phyloP scores from a whole-genome alignment of 2,113 vertebrate species.

The Colaptes auratus region DNA sequence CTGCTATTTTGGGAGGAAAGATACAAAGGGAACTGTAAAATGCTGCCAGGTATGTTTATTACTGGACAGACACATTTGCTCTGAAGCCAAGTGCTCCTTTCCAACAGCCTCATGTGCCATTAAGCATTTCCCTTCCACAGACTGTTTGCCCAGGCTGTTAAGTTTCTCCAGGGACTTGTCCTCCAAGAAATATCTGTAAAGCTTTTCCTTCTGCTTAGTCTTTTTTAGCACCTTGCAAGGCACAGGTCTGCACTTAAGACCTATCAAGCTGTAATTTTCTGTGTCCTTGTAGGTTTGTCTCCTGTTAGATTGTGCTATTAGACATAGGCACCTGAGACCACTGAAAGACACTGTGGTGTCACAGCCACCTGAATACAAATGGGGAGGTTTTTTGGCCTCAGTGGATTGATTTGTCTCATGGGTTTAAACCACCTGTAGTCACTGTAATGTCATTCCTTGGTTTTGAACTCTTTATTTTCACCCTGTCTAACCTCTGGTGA shows the following conservation, averaged over 20 bases:
- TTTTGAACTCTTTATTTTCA: neutral
- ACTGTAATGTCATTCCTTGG: accelerated
- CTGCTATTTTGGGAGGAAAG: neutral
- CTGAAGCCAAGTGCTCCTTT: neutral
- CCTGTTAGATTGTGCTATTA: accelerated
- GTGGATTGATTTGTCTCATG: neutral
- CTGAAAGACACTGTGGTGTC: neutral
- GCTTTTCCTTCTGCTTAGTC: neutral
- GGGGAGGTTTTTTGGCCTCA: neutral
- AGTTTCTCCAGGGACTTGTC: neutral
- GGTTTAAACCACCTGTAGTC: neutral
- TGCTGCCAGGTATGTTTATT: neutral
- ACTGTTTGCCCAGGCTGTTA: neutral
- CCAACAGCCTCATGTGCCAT: neutral
- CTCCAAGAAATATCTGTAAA: neutral
- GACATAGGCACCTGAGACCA: neutral
- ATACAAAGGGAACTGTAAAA: neutral
- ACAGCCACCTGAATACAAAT: neutral
- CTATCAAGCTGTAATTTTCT: neutral
- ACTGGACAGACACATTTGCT: neutral
- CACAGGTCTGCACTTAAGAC: neutral
- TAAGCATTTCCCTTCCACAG: neutral
- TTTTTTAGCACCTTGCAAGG: neutral
- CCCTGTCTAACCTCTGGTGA: neutral
- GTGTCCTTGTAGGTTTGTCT: neutral